Conservation (phyloP, 2,797 vertebrate genomes). For the Trachurus trachurus region DNA sequence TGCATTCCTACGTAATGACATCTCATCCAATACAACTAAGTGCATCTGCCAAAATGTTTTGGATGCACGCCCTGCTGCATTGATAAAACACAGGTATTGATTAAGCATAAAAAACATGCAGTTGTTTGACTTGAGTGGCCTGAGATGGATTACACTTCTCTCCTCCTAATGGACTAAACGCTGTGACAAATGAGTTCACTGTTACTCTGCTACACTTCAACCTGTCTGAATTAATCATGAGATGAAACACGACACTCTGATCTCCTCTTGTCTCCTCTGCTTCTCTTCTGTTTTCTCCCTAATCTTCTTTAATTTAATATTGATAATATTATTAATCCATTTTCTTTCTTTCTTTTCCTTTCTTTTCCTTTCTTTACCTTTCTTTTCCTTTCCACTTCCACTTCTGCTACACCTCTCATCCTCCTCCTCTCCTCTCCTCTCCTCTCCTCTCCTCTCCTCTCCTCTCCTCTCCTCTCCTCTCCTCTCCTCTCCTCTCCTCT, state of each 20-base stretch:
- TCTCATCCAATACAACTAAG: slow-evolving; percentile 30
- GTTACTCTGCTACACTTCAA: background rate
- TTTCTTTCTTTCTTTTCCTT: background rate
- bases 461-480: background rate
- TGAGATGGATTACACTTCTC: slow-evolving; percentile 37
- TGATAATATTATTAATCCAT: too few species aligned
- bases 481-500: background rate
- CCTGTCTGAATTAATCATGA: slow-evolving; percentile 34
- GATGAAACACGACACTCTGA: background rate
- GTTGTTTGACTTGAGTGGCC: slow-evolving; percentile 15
- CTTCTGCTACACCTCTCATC: too few species aligned
- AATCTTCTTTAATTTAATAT: too few species aligned
- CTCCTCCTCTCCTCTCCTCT: too few species aligned
- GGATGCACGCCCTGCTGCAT: slow-evolving; percentile 13
- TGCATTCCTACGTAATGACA: slow-evolving; percentile 17
- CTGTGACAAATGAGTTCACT: slow-evolving; percentile 13
- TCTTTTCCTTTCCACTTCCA: too few species aligned
- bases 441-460: background rate
- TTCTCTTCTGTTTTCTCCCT: background rate
- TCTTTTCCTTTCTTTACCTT: background rate
- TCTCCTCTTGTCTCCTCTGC: background rate
- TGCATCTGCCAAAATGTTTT: slow-evolving; percentile 8
- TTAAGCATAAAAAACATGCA: slow-evolving; percentile 11
- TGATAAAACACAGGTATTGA: slow-evolving; percentile 33
- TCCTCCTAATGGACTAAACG: slow-evolving; percentile 43